Evolutionary conservation across 2,888 invertebrate species (phyloP), one percentile per base, ranked within the genome.

Genomic region (Zeuzera pyrina): DNA sequence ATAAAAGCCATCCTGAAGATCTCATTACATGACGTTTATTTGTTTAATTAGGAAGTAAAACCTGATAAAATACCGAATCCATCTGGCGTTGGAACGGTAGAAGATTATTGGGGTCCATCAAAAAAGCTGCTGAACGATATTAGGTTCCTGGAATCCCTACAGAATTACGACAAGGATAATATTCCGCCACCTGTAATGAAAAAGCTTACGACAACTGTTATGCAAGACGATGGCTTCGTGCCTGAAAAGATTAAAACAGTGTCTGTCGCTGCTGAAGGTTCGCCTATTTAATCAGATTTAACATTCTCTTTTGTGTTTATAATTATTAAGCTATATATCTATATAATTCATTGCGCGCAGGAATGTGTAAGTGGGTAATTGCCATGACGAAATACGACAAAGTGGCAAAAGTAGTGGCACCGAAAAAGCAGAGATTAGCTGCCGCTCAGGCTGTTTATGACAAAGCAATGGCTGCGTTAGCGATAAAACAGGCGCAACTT

Each of bases 341-440:
- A 2, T 7, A 19, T 8, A 6, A 15, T 15, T 14, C 2, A 10
- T 13, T 23, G 23, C 7, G 14, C 21, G 15, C 35, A 88, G 89
- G 92, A 35, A 81, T 94, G 52, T 97, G 97, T 62, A 92, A 93
- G 55, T 98, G 98, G 98, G 93, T 97, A 13, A 90, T 94, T 43
- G 98, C 98, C 0, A 91, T 98, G 72, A 93, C 95, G 1, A 93
- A 95, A 53, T 98, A 98, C 64, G 97, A 98, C 66, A 91, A 91
- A 53, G 95, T 97, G 2, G 95, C 95, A 0, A 93, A 92, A 70
- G 88, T 94, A 6, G 91, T 96, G 12, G 97, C 95, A 1, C 98
- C 98, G 0, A 98, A 98, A 78, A 94, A 94, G 65, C 87, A 89
- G 49, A 93, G 95, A n/a, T 72, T 98, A 38, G 92, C 91, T 0